phyloP scores from a whole-genome alignment of 2,113 vertebrate genomes.

The Brachypodius melanocephalos region DNA sequence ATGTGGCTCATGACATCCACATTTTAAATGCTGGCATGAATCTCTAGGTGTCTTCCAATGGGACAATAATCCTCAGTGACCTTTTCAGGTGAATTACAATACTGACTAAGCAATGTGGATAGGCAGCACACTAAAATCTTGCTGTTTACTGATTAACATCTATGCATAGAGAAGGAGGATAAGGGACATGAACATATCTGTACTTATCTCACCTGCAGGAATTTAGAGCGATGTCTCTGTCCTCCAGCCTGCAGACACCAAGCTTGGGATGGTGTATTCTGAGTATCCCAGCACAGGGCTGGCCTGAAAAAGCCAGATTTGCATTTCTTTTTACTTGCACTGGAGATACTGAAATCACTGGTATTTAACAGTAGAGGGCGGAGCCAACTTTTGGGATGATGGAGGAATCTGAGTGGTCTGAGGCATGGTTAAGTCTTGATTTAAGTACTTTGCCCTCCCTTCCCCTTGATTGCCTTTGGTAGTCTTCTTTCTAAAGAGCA shows the following conservation, averaged over 20 bases:
- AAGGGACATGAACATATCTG: not conserved
- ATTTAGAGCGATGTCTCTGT: not conserved
- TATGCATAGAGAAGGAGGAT: not conserved
- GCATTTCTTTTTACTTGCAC: not conserved
- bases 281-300: not conserved
- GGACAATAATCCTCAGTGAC: not conserved
- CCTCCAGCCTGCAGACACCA: not conserved
- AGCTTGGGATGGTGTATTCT: not conserved
- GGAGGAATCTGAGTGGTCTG: not conserved
- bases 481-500: not conserved
- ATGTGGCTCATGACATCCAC: not conserved
- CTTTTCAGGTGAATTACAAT: not conserved
- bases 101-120: not conserved
- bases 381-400: not conserved
- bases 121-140: not conserved
- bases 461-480: not conserved
- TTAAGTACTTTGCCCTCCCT: not conserved
- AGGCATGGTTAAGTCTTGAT: not conserved
- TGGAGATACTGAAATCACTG: not conserved
- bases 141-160: not conserved
- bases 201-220: not conserved
- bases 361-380: not conserved
- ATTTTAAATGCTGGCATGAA: not conserved
- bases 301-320: not conserved
- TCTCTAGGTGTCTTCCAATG: not conserved